Evolutionary conservation across 2,113 vertebrate species (phyloP).

Genomic region (Ophiodon elongatus): DNA sequence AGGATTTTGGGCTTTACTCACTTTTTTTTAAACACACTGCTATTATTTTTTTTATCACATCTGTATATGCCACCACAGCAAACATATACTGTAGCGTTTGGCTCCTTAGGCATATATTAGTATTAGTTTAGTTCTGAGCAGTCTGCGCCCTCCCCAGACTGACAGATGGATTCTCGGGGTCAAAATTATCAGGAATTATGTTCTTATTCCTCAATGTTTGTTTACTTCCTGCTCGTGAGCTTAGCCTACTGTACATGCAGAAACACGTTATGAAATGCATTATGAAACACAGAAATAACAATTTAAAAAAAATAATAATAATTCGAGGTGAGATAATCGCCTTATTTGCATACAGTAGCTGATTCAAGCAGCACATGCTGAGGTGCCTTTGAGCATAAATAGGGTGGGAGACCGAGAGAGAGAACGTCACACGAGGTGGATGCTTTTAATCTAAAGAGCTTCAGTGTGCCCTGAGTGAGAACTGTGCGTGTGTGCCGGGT

Average conservation of each 20-base stretch:
- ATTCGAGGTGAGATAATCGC: conserved; percentile 38
- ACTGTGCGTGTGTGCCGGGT: background rate
- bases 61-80: background rate
- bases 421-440: conserved; percentile 35
- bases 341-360: conserved; percentile 39
- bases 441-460: conserved; percentile 56
- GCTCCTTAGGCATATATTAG: background rate
- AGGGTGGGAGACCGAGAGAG: background rate
- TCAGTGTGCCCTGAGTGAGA: background rate
- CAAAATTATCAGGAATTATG: too few species aligned
- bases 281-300: conserved; percentile 8
- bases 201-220: background rate
- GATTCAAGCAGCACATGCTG: conserved; percentile 26
- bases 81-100: background rate
- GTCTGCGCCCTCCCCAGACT: background rate
- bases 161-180: background rate
- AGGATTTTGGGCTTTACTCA: too few species aligned
- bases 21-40: too few species aligned
- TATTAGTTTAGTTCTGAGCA: background rate
- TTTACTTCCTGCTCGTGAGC: background rate
- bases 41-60: too few species aligned
- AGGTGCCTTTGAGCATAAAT: conserved; percentile 57
- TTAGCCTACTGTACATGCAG: background rate
- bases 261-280: background rate
- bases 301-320: too few species aligned